Conservation (phyloP, 1,140 invertebrate genomes). For the Eriocheir sinensis region DNA sequence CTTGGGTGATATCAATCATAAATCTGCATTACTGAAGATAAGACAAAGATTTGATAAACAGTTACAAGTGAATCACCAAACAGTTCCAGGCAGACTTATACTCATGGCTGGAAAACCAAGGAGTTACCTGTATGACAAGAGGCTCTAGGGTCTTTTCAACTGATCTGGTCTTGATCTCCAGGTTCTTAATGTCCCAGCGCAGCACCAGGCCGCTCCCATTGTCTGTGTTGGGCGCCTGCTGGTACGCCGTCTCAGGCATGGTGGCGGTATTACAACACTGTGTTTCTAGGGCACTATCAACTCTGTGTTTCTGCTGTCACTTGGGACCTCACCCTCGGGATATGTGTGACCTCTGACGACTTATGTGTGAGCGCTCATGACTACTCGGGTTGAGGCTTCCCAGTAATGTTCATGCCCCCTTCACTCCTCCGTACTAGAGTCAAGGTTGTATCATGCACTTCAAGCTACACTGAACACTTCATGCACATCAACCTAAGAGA, state of each 20-base stretch:
- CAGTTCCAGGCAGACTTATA: too few relatives aligned
- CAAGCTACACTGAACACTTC: slow-evolving; percentile 57
- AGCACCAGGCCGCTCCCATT: slow-evolving; percentile 63
- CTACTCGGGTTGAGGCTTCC: background rate
- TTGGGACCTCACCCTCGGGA: background rate
- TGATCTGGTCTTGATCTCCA: slow-evolving; percentile 98
- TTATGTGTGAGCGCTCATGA: background rate
- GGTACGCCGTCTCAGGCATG: slow-evolving; percentile 67
- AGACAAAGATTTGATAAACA: too few relatives aligned
- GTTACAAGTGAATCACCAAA: too few relatives aligned
- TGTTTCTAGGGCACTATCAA: slow-evolving; percentile 12
- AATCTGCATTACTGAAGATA: background rate
- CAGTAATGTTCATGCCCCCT: slow-evolving; percentile 62
- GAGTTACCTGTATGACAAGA: slow-evolving; percentile 93
- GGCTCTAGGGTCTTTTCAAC: slow-evolving; percentile 98
- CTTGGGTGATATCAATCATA: background rate
- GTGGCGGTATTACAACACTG: slow-evolving; percentile 28
- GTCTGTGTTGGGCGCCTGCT: slow-evolving; percentile 44
- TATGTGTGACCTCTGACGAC: background rate
- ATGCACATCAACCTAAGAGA: slow-evolving; percentile 71
- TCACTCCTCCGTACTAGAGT: background rate
- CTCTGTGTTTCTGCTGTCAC: background rate
- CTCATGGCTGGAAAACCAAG: background rate
- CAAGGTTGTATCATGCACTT: slow-evolving; percentile 59
- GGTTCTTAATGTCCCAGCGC: slow-evolving; percentile 97